Evolutionary conservation across 2,113 vertebrate genomes (phyloP), one percentile per base, ranked within the genome.

Genomic region (Ornithorhynchus anatinus): DNA sequence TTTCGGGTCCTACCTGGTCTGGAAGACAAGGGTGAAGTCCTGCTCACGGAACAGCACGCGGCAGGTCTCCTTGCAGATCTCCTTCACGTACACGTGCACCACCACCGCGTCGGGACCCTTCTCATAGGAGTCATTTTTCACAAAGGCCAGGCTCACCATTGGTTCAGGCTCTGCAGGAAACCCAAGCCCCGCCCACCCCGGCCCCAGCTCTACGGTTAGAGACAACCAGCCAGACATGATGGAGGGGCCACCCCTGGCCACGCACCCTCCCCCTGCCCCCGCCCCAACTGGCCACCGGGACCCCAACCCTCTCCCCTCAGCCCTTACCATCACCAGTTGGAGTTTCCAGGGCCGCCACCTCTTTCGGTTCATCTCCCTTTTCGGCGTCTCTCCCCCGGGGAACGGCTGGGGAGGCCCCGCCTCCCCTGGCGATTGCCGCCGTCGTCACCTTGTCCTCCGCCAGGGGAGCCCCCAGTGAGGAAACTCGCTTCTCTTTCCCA

Each of bases 41-140:
- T 99, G 97, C 39, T 99, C 97, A 72, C 97, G 96, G 89, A 99
- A 99, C 20, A 99, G 92, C 75, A 99, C 97, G 65, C 91, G 94
- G 50, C 96, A 96, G 0, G 88, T 93, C 47, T 96, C 93, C 79
- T 94, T 95, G 86, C 93, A 90, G 85, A 99, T 95, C 69, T 95
- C 95, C 79, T 98, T 99, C 84, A 96, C 89, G 1, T 99, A 99
- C 48, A 99, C 95, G 0, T 98, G 98, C 7, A 99, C 98, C 56
- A 99, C 98, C 91, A 99, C 96, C 10, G 96, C 89, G 81, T 99
- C 97, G 0, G 94, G 98, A 35, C 98, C 97, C 79, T 99, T 99
- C 91, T 99, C 97, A 0, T 99, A 99, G 0, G 95, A 98, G 66
- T 99, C 97, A 37, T 97, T 97, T 91, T 99, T 99, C 84, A 98